Conservation (phyloP, 2,113 vertebrate species). For the Alligator mississippiensis region DNA sequence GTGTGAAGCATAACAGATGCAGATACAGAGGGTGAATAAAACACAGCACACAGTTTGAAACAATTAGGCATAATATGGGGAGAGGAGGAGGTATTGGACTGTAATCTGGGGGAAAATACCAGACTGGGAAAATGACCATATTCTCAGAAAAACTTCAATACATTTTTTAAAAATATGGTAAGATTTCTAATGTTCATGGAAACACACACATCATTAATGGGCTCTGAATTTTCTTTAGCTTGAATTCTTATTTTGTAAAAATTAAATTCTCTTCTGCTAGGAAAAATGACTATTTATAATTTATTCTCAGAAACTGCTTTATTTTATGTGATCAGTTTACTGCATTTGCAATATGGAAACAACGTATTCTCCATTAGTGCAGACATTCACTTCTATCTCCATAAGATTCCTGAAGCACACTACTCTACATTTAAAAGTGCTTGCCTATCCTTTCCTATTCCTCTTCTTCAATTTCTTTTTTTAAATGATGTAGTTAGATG, state of each 20-base stretch:
- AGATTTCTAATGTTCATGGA: background rate
- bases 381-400: constrained; percentile 26
- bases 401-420: constrained; percentile 32
- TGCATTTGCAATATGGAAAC: constrained; percentile 17
- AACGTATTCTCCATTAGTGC: constrained; percentile 22
- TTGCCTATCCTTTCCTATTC: background rate
- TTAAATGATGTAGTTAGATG: constrained; percentile 51
- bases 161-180: background rate
- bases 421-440: constrained; percentile 39
- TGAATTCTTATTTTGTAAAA: constrained; percentile 62
- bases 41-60: background rate
- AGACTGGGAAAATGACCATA: background rate
- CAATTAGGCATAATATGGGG: background rate
- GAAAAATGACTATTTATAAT: constrained; percentile 44
- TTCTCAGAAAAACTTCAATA: background rate
- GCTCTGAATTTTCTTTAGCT: constrained; percentile 30
- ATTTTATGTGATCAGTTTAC: constrained; percentile 36
- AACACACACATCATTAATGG: constrained; percentile 20
- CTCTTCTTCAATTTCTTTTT: constrained; percentile 49
- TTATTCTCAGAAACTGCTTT: constrained; percentile 49
- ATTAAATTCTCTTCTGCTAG: constrained; percentile 51
- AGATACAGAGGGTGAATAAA: background rate
- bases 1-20: background rate
- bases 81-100: background rate
- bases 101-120: background rate